Evolutionary conservation across 2,797 vertebrate species (phyloP), one percentile per base, ranked within the genome.

Genomic region (Phylloscopus collybita): DNA sequence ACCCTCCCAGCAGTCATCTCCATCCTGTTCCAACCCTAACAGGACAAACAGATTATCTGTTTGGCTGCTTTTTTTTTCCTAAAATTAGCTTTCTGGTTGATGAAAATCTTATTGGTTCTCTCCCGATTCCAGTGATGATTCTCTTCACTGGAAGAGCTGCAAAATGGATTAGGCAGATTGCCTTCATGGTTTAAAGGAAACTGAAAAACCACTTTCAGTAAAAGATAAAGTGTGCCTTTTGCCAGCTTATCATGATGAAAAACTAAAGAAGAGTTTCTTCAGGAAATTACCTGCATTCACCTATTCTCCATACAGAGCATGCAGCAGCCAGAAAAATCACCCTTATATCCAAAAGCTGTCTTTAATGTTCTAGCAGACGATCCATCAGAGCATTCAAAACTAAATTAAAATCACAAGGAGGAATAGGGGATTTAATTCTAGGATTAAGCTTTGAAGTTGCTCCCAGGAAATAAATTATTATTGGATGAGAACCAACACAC

Each of bases 391-490:
- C 96, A 93, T 94, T 96, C 92, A 96, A 95, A 96, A 96, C 92
- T 92, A 94, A 96, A 96, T 96, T 94, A 96, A 96, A 96, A 96
- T 95, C 96, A 95, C 92, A 93, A 91, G 84, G 76, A 96, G 88
- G 72, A 95, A 90, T 72, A 86, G 47, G 80, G 89, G 91, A 96
- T 96, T 97, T 97, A 96, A 96, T 95, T 94, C 94, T 92, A 96
- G 92, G 94, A 96, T 96, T 97, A 96, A 92, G 88, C 94, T 97
- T 94, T 97, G 95, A 97, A 96, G 96, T 91, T 80, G 69, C 62
- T 96, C 90, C 66, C 93, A 94, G 82, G 87, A 96, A 97, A 96
- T 95, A 97, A 97, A 93, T 96, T 95, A 96, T 95, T 97, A 96
- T 95, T 96, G 97, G 96, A 96, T 92, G 88, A 94, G 86, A 97